Evolutionary conservation across 2,797 vertebrate species (phyloP).

Genomic region (Falco cherrug): DNA sequence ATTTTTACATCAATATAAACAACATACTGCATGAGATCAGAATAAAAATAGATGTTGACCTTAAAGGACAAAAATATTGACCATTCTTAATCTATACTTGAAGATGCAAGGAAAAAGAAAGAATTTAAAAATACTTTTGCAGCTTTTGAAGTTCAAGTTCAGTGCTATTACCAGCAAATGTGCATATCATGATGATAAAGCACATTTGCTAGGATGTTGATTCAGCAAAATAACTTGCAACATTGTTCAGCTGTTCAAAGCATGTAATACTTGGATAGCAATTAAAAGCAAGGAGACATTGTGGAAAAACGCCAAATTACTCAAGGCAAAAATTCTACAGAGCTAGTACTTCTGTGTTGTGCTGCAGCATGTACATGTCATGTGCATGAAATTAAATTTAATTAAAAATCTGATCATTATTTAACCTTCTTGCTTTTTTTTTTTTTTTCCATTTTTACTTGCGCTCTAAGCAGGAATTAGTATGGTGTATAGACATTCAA

Average conservation of each 20-base stretch:
- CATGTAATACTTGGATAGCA: not conserved
- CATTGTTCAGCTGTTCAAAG: constrained; percentile 14
- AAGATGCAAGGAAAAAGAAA: not conserved
- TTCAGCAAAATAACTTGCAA: constrained; percentile 42
- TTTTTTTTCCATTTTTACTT: not conserved
- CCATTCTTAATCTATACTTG: not conserved
- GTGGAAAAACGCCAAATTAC: not conserved
- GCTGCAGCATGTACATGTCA: not conserved
- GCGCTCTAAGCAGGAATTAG: not conserved
- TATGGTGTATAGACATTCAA: not conserved
- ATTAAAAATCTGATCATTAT: not conserved
- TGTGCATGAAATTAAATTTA: not conserved
- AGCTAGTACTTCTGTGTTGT: not conserved
- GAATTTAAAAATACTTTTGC: not conserved
- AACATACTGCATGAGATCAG: not conserved
- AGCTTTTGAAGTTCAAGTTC: constrained; percentile 12
- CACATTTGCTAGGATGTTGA: not conserved
- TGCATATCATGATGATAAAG: not conserved
- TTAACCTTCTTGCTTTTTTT: not conserved
- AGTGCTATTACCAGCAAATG: not conserved
- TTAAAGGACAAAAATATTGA: not conserved
- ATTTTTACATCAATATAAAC: not conserved
- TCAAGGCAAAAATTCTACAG: not conserved
- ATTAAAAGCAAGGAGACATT: constrained; percentile 12
- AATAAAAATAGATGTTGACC: not conserved